Evolutionary conservation across 2,888 invertebrate species (phyloP), one percentile per base, ranked within the genome.

Genomic region (Rotaria sp.): DNA sequence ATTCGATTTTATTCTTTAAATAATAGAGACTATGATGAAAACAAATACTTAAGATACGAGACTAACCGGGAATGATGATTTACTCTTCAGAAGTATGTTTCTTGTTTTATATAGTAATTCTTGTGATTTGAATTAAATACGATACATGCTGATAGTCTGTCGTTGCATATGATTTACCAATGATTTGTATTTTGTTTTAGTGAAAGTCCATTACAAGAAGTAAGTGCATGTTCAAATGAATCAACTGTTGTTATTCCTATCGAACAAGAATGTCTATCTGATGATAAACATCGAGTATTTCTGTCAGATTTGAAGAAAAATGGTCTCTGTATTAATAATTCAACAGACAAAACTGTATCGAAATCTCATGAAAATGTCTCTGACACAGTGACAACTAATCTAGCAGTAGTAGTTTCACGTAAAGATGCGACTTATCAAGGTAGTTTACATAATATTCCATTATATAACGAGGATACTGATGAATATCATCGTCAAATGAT

Each of bases 371-470:
- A 21, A 52, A 2, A 24, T 52, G 24, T 21, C 11, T 21, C 35
- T 24, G 59, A 18, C 8, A 1, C 30, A 30, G 15, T 0, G 1
- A 24, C 2, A 67, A 18, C 2, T 35, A 35, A 67, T 35, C 1
- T 4, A 0, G 2, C 30, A 11, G 11, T 67, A 7, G n/a, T n/a
- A 2, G 1, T n/a, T 15, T 11, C n/a, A 15, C 75, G 75, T 2
- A 75, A 75, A 75, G 75, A 75, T 75, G 75, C 75, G 0, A 7
- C 41, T 45, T 75, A 75, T 75, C 75, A 75, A 75, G 75, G 75
- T 41, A 75, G 75, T 26, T 26, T 75, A 41, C 75, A 38, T 38
- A 41, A 75, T 45, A 75, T 75, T 41, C 75, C 75, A 8, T 45
- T 75, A 45, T 75, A 75, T 45, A 75, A 75, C 41, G 41, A 75